Conservation (phyloP, 2,797 vertebrate genomes). For the Eurystomus glaucurus region DNA sequence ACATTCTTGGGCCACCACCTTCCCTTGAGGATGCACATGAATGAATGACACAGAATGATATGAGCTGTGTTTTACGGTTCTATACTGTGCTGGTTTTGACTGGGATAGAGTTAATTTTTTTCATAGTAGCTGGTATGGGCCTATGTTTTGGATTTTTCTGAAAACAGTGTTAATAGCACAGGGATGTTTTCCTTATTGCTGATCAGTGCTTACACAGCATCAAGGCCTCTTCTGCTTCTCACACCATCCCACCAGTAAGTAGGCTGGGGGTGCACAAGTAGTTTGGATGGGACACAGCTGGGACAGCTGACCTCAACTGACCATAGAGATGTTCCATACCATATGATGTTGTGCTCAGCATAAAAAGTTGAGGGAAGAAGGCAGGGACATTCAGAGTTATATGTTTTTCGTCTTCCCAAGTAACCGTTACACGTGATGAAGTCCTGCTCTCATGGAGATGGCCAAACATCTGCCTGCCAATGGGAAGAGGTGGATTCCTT, state of each 20-base stretch:
- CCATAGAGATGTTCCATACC: neutral
- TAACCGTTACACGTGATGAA: neutral
- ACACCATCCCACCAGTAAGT: neutral
- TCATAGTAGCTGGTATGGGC: neutral
- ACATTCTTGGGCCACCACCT: neutral
- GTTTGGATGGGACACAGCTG: neutral
- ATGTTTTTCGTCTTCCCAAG: neutral
- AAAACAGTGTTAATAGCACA: neutral
- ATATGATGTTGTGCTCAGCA: neutral
- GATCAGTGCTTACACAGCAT: no score
- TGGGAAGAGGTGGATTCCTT: neutral
- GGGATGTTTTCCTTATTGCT: neutral
- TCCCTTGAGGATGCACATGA: neutral
- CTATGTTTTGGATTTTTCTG: neutral
- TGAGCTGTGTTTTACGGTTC: rapidly evolving
- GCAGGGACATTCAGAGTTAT: neutral
- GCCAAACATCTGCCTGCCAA: neutral
- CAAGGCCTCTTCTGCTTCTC: neutral
- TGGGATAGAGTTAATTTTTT: neutral
- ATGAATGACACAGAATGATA: neutral
- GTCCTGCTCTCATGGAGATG: neutral
- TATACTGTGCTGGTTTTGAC: neutral
- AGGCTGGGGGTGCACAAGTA: neutral
- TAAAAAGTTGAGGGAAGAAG: neutral
- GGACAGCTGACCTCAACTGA: neutral